Evolutionary conservation across 2,888 invertebrate species (phyloP).

Genomic region (Cephus rjabovi): DNA sequence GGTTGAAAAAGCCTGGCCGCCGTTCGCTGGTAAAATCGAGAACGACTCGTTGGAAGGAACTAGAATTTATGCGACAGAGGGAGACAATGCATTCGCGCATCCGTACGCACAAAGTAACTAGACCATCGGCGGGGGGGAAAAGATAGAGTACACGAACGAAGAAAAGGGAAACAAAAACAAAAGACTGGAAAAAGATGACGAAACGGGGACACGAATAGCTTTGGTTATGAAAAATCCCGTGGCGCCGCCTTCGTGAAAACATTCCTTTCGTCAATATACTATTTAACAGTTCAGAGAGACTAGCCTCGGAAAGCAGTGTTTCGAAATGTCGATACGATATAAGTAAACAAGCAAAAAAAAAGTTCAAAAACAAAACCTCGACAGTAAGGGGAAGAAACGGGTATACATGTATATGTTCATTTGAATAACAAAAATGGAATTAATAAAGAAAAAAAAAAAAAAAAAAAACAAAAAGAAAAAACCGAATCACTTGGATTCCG

Average conservation of each 20-base stretch:
- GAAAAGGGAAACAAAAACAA: neutral
- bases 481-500: neutral
- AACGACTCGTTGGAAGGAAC: neutral
- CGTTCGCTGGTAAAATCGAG: neutral
- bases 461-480: neutral
- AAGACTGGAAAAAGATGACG: neutral
- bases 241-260: no score
- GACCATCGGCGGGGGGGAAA: neutral
- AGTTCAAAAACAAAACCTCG: neutral
- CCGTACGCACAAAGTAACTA: neutral
- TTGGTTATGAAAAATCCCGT: neutral
- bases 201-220: neutral
- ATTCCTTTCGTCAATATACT: no score
- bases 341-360: neutral
- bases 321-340: neutral
- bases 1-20: neutral
- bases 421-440: neutral
- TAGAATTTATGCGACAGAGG: neutral
- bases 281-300: no score
- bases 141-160: neutral
- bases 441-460: neutral
- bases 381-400: neutral
- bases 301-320: neutral
- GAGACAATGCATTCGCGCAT: neutral
- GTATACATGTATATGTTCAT: neutral